phyloP scores from a whole-genome alignment of 2,888 invertebrate genomes.

The Agriopis marginaria region DNA sequence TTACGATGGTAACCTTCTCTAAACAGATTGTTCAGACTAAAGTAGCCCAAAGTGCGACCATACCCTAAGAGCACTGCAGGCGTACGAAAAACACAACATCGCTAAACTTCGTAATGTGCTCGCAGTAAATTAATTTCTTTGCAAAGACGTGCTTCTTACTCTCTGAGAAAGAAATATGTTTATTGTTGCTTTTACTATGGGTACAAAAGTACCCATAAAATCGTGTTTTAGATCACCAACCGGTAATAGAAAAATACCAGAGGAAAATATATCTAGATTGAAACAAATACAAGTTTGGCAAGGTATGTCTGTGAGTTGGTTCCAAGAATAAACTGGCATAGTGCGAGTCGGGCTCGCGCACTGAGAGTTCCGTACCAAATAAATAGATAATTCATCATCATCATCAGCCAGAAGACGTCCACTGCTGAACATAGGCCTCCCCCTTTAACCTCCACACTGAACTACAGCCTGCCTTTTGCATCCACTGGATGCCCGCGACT shows the following conservation, averaged over 20 bases:
- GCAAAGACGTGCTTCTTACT: conserved; percentile 37
- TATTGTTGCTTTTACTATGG: conserved; percentile 7
- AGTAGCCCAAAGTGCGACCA: conserved; percentile 47
- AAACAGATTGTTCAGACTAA: not conserved
- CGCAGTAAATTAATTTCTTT: conserved; percentile 68
- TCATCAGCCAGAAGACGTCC: no score
- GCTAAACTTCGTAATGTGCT: conserved; percentile 62
- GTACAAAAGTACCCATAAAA: not conserved
- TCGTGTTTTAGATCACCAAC: not conserved
- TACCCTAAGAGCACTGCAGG: conserved; percentile 34
- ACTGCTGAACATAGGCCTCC: no score
- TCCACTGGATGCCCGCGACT: no score
- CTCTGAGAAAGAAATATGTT: conserved; percentile 14
- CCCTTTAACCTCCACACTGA: no score
- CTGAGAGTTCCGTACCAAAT: no score
- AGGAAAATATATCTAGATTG: not conserved
- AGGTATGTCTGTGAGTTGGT: no score
- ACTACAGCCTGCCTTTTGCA: no score
- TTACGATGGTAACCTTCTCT: no score
- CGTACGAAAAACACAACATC: conserved; percentile 55
- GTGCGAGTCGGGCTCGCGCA: no score
- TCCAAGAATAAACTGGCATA: no score
- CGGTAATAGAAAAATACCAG: not conserved
- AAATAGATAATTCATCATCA: no score
- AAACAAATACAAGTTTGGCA: not conserved